A percentile compares a stretch with the other conserved stretches of the same genome.
Evolutionary conservation across 2,797 vertebrate species (phyloP).

Genomic region (Amblyopsis hoosieri): DNA sequence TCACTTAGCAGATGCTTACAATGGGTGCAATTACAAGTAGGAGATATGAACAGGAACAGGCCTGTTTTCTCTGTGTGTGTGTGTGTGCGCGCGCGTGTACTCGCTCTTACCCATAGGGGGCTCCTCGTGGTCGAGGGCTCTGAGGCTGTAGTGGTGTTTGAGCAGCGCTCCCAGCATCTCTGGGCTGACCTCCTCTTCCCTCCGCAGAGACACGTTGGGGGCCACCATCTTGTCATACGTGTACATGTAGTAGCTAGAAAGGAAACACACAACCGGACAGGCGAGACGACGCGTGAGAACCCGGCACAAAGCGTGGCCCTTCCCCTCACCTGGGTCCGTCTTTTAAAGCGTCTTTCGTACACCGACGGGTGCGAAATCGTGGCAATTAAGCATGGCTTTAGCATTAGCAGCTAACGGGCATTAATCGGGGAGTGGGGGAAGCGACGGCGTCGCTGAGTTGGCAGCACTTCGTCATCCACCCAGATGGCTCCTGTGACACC

Average conservation of each 20-base stretch:
- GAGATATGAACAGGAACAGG: neutral
- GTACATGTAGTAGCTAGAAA: slow-evolving; percentile 91
- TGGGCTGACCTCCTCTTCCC: slow-evolving; percentile 72
- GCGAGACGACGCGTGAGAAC: slow-evolving; percentile 3
- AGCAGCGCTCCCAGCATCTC: slow-evolving; percentile 76
- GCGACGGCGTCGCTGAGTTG: neutral
- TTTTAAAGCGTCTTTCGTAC: too few relatives aligned
- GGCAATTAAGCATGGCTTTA: too few relatives aligned
- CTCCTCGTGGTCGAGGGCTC: slow-evolving; percentile 62
- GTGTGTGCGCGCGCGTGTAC: slow-evolving; percentile 15
- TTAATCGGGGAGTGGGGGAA: too few relatives aligned
- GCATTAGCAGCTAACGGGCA: too few relatives aligned
- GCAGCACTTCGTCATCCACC: slow-evolving; percentile 2
- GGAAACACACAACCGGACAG: neutral
- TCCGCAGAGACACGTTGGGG: slow-evolving; percentile 88
- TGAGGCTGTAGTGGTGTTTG: slow-evolving; percentile 77
- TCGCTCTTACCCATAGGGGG: slow-evolving; percentile 74
- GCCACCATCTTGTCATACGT: slow-evolving; percentile 98
- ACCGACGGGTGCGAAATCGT: too few relatives aligned
- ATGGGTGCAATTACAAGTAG: neutral
- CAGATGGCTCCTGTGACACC: slow-evolving; percentile 12
- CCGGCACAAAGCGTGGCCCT: neutral
- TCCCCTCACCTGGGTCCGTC: too few relatives aligned
- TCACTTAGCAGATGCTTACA: too few relatives aligned
- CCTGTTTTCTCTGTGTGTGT: neutral